phyloP scores from a whole-genome alignment of 2,113 vertebrate species.

The Salvator merianae region DNA sequence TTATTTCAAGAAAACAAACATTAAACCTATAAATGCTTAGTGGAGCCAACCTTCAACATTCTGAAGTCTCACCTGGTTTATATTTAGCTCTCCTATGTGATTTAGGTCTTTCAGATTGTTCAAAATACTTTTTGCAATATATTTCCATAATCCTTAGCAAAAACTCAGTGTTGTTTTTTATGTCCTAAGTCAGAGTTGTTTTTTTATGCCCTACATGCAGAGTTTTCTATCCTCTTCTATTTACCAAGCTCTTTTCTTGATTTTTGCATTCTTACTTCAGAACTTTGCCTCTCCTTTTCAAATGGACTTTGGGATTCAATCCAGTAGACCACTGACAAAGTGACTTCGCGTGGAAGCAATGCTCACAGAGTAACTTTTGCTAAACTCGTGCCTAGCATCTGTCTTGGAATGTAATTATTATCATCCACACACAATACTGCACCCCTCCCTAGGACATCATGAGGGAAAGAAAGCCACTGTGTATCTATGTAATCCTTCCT shows the following conservation, averaged over 20 bases:
- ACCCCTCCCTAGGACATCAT: too few relatives aligned
- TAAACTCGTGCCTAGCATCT: too few relatives aligned
- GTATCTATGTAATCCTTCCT: neutral
- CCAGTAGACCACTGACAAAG: neutral
- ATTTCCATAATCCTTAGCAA: neutral
- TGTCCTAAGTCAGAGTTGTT: neutral
- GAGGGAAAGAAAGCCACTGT: neutral
- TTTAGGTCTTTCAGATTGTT: neutral
- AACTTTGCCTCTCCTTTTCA: conserved; percentile 49
- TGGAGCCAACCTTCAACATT: neutral
- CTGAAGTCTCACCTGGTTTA: neutral
- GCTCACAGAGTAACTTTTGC: too few relatives aligned
- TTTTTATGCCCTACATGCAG: neutral
- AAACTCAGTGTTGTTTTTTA: neutral
- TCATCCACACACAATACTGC: neutral
- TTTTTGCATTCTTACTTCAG: conserved; percentile 56
- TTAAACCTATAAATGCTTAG: neutral
- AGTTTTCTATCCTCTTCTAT: conserved; percentile 1
- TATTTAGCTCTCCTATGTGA: neutral
- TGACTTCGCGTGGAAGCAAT: neutral
- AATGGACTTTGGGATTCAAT: neutral
- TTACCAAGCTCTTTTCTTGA: neutral
- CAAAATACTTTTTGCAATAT: neutral
- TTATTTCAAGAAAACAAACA: neutral
- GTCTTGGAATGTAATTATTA: too few relatives aligned